These are phyloP conservation scores for Capreolus pygargus DNA, from an alignment of 2,113 vertebrate genomes.

Conservation along the genomic window DNA sequence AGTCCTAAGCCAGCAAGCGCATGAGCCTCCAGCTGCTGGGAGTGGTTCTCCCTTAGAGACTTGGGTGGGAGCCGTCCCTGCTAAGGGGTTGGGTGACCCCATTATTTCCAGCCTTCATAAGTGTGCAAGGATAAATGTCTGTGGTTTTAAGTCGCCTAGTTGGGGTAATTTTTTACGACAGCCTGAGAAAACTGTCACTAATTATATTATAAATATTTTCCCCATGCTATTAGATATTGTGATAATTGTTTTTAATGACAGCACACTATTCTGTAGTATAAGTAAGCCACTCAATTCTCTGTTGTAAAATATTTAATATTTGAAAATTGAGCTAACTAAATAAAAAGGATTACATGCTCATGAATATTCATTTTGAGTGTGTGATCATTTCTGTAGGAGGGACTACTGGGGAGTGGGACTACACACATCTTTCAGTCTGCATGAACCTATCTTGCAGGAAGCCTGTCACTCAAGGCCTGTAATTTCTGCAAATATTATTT, in stretches of 20 bases:
- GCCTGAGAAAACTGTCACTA: not conserved
- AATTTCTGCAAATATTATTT: constrained; percentile 59
- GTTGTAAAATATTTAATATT: not conserved
- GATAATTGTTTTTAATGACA: not conserved
- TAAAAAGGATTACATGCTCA: not conserved
- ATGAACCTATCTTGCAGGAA: not conserved
- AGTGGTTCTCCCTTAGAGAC: not conserved
- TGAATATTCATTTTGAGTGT: not conserved
- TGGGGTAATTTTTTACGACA: not conserved
- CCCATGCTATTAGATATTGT: not conserved
- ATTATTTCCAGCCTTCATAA: not conserved
- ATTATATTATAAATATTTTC: not conserved
- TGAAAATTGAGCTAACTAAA: not conserved
- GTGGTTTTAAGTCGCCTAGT: not conserved
- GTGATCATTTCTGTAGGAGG: not conserved
- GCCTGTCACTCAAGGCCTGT: not conserved
- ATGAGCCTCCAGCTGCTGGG: not conserved
- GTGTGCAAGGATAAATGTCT: not conserved
- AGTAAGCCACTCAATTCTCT: not conserved
- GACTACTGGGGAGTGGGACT: not conserved
- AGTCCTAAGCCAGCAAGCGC: not conserved
- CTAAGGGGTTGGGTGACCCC: not conserved
- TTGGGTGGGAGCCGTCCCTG: not conserved
- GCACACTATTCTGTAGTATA: not conserved
- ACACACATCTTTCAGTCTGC: not conserved